phyloP scores from a whole-genome alignment of 2,888 invertebrate species.

The Rhogogaster chlorosoma region DNA sequence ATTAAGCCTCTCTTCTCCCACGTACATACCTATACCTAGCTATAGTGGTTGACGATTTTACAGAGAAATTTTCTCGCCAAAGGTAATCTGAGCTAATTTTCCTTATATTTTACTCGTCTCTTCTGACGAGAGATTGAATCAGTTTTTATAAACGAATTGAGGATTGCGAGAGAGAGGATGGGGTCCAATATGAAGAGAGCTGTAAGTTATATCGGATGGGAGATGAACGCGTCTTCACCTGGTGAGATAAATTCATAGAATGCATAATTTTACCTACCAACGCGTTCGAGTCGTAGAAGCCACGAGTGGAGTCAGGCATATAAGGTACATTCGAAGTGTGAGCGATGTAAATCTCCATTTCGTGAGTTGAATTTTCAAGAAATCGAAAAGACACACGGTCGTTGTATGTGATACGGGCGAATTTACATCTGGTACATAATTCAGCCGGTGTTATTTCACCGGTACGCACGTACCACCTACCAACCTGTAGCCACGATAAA shows the following conservation, averaged over 20 bases:
- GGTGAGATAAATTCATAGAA: constrained; percentile 10
- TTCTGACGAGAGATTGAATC: too few species aligned
- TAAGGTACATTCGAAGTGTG: constrained; percentile 66
- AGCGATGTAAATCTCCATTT: constrained; percentile 70
- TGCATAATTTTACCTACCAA: constrained; percentile 16
- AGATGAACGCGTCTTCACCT: neutral
- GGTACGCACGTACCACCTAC: neutral
- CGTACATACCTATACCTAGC: neutral
- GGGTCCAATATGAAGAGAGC: neutral
- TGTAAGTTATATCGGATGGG: too few species aligned
- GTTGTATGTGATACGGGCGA: constrained; percentile 50
- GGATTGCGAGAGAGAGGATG: too few species aligned
- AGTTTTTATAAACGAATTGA: too few species aligned
- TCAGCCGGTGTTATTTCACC: constrained; percentile 67
- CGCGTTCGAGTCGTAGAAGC: neutral
- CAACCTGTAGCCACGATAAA: neutral
- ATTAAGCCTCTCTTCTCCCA: neutral
- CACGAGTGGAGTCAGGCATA: neutral
- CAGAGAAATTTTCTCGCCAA: neutral
- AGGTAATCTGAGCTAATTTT: neutral
- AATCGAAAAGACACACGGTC: constrained; percentile 69
- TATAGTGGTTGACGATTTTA: neutral
- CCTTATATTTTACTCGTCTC: too few species aligned
- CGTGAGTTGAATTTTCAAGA: constrained; percentile 72
- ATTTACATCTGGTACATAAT: constrained; percentile 76